phyloP scores from a whole-genome alignment of 2,797 vertebrate genomes.

The Hozukius guyotensis region DNA sequence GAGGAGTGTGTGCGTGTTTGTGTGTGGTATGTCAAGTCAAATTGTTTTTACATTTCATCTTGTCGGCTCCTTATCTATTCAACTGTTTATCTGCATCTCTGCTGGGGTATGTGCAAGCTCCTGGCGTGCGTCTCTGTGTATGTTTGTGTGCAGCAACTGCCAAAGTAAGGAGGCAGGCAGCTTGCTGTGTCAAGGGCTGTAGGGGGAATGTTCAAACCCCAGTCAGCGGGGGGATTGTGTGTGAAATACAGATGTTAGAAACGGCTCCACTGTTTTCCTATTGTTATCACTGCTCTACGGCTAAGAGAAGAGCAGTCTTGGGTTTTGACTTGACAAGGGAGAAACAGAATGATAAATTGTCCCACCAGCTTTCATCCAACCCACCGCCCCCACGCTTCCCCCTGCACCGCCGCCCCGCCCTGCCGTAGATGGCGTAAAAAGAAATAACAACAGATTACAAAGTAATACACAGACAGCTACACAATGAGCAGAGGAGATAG shows the following conservation, averaged over 20 bases:
- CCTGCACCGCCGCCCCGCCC: slow-evolving; percentile 24
- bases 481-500: slow-evolving; percentile 58
- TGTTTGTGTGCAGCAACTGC: slow-evolving; percentile 55
- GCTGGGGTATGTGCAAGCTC: slow-evolving; percentile 56
- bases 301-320: slow-evolving; percentile 61
- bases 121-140: slow-evolving; percentile 48
- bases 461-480: slow-evolving; percentile 60
- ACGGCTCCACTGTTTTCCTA: slow-evolving; percentile 67
- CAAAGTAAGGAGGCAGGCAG: slow-evolving; percentile 63
- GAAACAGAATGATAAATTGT: slow-evolving; percentile 79
- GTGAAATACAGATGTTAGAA: slow-evolving; percentile 78
- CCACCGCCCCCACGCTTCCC: background rate
- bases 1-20: slow-evolving; percentile 25
- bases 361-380: slow-evolving; percentile 66
- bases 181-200: slow-evolving; percentile 66
- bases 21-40: slow-evolving; percentile 69
- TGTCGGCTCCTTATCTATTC: slow-evolving; percentile 71
- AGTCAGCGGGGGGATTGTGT: slow-evolving; percentile 66
- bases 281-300: slow-evolving; percentile 68
- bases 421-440: slow-evolving; percentile 34
- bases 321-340: slow-evolving; percentile 77
- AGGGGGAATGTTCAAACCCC: slow-evolving; percentile 68
- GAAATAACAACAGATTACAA: slow-evolving; percentile 56
- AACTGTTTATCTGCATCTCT: slow-evolving; percentile 75
- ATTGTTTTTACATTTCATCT: slow-evolving; percentile 80